These are phyloP conservation scores for Allolobophora icterica DNA, from an alignment of 2,888 invertebrate genomes.

Conservation along the genomic window DNA sequence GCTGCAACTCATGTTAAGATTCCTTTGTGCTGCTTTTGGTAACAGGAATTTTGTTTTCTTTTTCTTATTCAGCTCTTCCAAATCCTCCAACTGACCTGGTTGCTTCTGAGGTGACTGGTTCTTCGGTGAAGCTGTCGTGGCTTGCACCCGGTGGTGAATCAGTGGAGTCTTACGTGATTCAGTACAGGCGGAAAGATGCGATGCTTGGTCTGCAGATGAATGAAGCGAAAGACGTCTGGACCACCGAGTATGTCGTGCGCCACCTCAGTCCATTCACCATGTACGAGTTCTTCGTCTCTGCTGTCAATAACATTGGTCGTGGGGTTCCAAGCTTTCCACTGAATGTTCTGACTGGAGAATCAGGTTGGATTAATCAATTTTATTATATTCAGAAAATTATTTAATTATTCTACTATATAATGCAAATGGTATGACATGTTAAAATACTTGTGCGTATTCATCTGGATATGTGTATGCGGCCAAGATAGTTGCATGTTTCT, in stretches of 20 bases:
- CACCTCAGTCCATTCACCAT: conserved; percentile 87
- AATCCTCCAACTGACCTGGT: conserved; percentile 87
- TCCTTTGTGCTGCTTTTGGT: neutral
- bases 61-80: conserved; percentile 77
- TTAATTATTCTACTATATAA: neutral
- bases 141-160: conserved; percentile 71
- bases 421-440: neutral
- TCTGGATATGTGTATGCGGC: too few relatives aligned
- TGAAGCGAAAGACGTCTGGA: conserved; percentile 90
- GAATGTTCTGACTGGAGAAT: conserved; percentile 90
- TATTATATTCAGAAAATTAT: neutral
- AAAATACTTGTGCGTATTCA: neutral
- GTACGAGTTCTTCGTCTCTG: conserved; percentile 94
- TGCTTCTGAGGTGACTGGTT: conserved; percentile 90
- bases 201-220: conserved; percentile 70
- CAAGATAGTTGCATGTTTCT: too few relatives aligned
- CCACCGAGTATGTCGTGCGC: conserved; percentile 85
- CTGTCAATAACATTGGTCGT: conserved; percentile 90
- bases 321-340: conserved; percentile 87
- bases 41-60: neutral
- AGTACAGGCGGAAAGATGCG: conserved; percentile 78
- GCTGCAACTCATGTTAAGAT: too few relatives aligned
- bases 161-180: conserved; percentile 92
- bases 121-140: conserved; percentile 92
- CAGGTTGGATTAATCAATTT: neutral